Evolutionary conservation across 2,797 vertebrate species (phyloP), one percentile per base, ranked within the genome.

Genomic region (Xiphophorus birchmanni): DNA sequence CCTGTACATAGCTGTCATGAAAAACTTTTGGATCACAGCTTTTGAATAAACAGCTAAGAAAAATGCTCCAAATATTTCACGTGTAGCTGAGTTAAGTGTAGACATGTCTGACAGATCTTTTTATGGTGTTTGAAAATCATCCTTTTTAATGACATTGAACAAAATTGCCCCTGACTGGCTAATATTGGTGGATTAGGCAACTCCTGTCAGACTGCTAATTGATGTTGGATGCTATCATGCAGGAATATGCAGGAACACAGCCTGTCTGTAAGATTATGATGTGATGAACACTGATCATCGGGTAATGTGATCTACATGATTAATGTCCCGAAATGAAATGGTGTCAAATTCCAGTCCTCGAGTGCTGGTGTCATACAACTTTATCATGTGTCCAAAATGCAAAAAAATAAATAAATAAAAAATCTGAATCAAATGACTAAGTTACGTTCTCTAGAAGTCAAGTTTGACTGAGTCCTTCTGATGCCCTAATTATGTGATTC

Each of bases 141-240:
- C 42, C 26, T 45, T 72, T 69, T 72, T 72, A 17, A 29, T 72
- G 69, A 72, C 54, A 56, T 23, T 78, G 72, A 69, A 48, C 26
- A 75, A 48, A 82, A 78, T 40, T 60, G 35, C 42, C 56, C 26
- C 60, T 47, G 71, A 74, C 42, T 40, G 78, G 21, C 26, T 73
- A 35, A 63, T 37, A 73, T 58, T 18, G 54, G 58, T 48, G 21
- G 12, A 73, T 63, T 73, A 79, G 21, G 42, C 23, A 50, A 67
- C 15, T 47, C 42, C 69, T 72, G 26, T 84, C 83, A 71, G 69
- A 72, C 26, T 72, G 69, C 13, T 45, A 47, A 47, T 72, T 47
- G 69, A 45, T 29, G 44, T 47, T 72, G 69, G 44, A 72, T 10
- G 26, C 69, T 17, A 45, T 72, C 42, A 29, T 72, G 69, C 26